Base-by-base conservation (phyloP, 2,888 invertebrate species). In the Augochlorella aurata region DNA sequence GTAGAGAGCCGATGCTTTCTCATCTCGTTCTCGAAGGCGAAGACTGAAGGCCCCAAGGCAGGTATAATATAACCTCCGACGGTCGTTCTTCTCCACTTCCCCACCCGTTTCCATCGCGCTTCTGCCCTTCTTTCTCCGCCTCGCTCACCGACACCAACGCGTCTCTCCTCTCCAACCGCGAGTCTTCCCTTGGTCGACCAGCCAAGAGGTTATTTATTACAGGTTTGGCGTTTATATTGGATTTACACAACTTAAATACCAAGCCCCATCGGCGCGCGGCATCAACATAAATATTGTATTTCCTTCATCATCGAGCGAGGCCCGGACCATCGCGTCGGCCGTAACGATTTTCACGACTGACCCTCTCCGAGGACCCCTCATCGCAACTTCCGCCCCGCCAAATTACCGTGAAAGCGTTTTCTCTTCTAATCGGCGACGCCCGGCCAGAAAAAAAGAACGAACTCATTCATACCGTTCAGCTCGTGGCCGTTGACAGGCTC, bases 161-260 rank as follows among this genome's bases (percentile, higher is more conserved):
- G 63, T 66, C 72, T 72, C 38, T 52, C 78, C 82, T 77, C 50
- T 75, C 74, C 76, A 66, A 79, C 66, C 54, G 50, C 54, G 69
- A 72, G 77, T 47, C 58, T 65, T 80, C 84, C 81, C 83, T 74
- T 49, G 38, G 38, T 84, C 85, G 83, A 82, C 90, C 90, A 89
- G 88, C 90, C 88, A 87, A 90, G 91, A 89, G 89, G 90, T 93
- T 93, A 93, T 93, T 93, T 93, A 93, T 93, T 93, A 90, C 91
- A 87, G 91, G 91, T 91, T 91, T 91, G 92, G 91, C 92, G 91
- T 92, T 93, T 93, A 92, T 92, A 93, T 92, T 93, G 92, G 93
- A 92, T 93, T 92, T 93, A 91, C 93, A 92, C 92, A 92, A 92
- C 91, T 92, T 92, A 92, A 93, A 93, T 92, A 91, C 91, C 91